Base-by-base conservation (phyloP, 1,140 invertebrate species). In the Calliphora vicina region DNA sequence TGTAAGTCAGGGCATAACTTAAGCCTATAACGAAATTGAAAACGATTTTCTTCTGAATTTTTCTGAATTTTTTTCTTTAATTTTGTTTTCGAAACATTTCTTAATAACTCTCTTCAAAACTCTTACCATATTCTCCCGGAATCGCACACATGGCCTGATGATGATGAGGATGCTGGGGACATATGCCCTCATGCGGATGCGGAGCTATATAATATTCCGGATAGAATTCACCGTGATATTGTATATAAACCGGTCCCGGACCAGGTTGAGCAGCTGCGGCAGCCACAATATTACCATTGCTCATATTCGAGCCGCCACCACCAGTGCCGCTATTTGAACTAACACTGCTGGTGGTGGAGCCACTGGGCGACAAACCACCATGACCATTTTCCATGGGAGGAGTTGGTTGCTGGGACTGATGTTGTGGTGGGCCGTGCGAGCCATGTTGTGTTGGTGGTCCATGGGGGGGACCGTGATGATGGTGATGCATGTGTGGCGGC, bases 121-220 rank as follows among this genome's bases (percentile, higher is more conserved):
- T 87, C 88, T 90, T 85, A 90, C 89, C 89, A 86, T 88, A 90
- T 87, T 90, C 89, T 82, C 88, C 82, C 57, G 89, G 88, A 84
- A 90, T 87, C 74, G 89, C 87, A 87, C 89, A 90, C 87, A 90
- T 88, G 71, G 88, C 84, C 84, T 86, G 87, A 83, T 88, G 87
- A 84, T 82, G 82, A 81, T 90, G 88, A 71, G 88, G 87, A 85
- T 90, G 89, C 82, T 89, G 88, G 45, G 89, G 89, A 85, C 89
- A 90, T 57, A 90, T 90, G n/a, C 87, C 87, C 82, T 90, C 89
- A 82, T 88, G 86, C 80, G 88, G 87, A 85, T 90, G 87, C 20
- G 89, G 89, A 25, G 88, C 87, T 9, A 90, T 87, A 73, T 89
- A 90, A 84, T 90, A 89, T 80, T 90, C 85, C 76, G 89, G 88